Base-by-base conservation (phyloP, 2,113 vertebrate genomes). In the Hyaena hyaena region DNA sequence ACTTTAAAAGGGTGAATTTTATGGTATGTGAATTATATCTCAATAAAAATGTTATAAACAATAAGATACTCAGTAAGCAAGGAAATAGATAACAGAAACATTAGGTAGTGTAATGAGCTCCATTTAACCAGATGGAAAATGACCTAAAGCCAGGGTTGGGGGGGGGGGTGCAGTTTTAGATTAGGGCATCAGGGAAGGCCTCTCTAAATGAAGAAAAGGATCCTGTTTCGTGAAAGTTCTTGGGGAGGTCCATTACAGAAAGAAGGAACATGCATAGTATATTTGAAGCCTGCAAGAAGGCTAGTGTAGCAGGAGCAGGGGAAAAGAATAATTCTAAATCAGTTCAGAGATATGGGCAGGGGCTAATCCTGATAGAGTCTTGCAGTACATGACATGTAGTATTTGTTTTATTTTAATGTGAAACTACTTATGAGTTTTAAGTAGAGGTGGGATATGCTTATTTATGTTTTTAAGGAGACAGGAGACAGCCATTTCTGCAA, bases 11-110 rank as follows among this genome's bases (percentile, higher is more conserved):
- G 2, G 35, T 93, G 10, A 50, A 63, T 58, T 86, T 74, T 93
- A 76, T 69, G 61, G 45, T 68, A 53, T 89, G 5, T 88, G 66
- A 84, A 91, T 96, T 86, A 55, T 23, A 86, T 89, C 66, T 95
- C 66, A 95, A 79, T 66, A 81, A 96, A 96, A 86, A 8, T 45
- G 4, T 80, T 73, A 71, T 79, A 66, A 91, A 88, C 77, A 81
- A 55, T 76, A 90, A 88, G 39, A 77, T 45, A 81, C 11, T 69
- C 14, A 73, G 12, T 50, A 82, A 89, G 5, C 61, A 93, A 69
- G 35, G 7, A 92, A 86, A 48, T 53, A 87, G 33, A 17, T 80
- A 90, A 58, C 7, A 84, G 63, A 88, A 39, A 15, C 28, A 14
- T 88, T n/a, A n/a, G 45, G 12, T 28, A 79, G 26, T 80, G 6